Evolutionary conservation across 2,797 vertebrate genomes (phyloP).

Genomic region (Myioborus miniatus): DNA sequence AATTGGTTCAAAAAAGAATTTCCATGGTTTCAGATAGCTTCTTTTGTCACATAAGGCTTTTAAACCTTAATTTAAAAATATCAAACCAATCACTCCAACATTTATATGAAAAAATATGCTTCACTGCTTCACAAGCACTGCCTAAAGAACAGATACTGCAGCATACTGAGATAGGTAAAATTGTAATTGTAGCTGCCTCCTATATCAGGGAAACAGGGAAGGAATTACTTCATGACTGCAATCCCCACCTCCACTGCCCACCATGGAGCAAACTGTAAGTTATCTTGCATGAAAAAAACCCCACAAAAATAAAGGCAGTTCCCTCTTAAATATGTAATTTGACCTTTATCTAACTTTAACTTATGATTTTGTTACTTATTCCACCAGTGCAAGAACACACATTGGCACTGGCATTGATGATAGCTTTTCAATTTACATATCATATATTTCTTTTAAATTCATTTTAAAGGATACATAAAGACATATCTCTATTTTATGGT

Average conservation of each 20-base stretch:
- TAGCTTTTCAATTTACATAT: not conserved
- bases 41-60: not conserved
- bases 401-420: not conserved
- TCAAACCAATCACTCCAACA: not conserved
- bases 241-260: accelerated
- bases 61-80: not conserved
- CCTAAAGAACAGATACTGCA: not conserved
- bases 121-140: not conserved
- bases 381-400: not conserved
- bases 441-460: not conserved
- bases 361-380: not conserved
- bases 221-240: not conserved
- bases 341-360: not conserved
- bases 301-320: not conserved
- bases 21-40: not conserved
- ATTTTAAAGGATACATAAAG: not conserved
- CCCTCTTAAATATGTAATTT: not conserved
- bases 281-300: not conserved
- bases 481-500: not conserved
- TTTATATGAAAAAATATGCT: not conserved
- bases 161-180: not conserved
- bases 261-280: not conserved
- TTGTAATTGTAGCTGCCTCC: not conserved
- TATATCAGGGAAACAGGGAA: not conserved
- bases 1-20: not conserved